Evolutionary conservation across 2,797 vertebrate species (phyloP), one percentile per base, ranked within the genome.

Genomic region (Brachyrhaphis roseni): DNA sequence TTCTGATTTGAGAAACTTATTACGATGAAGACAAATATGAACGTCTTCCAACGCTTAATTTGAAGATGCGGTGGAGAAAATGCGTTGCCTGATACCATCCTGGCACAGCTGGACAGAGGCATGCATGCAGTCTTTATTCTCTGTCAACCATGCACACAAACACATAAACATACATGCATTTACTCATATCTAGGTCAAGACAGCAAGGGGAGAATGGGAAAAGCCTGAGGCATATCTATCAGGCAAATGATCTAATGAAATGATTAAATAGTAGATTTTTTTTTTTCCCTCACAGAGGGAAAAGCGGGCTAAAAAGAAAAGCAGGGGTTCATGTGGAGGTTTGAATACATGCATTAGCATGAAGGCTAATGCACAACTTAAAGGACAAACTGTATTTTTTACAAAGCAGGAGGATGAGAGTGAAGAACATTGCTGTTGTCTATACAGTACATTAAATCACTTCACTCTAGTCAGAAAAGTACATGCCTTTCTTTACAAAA

Each of bases 171-270:
- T 66, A 76, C 82, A 75, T 82, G 81, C 85, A 80, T 77, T 80
- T 66, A 77, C 82, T 87, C 84, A 90, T 93, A 97, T 96, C 91
- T 97, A 95, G 95, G 96, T 96, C 95, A 97, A 94, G 93, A 91
- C 93, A 94, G 91, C 80, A 86, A 91, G 86, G 92, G 92, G 93
- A 95, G 92, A 95, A 34, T 92, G 90, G 93, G 93, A 95, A 96
- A 96, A 91, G 89, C 91, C 93, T 91, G 91, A 91, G 89, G 92
- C 91, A 80, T 93, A 95, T 96, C 94, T 94, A 93, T 92, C 92
- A 94, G 93, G 90, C 90, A 95, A 94, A 95, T 94, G 92, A 94
- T 94, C 90, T 92, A 91, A 93, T 93, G 88, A 93, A 94, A 94
- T 94, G 89, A 95, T 94, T 93, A 92, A 94, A 94, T 88, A 87